phyloP scores from a whole-genome alignment of 2,113 vertebrate species.

The Pagrus major region DNA sequence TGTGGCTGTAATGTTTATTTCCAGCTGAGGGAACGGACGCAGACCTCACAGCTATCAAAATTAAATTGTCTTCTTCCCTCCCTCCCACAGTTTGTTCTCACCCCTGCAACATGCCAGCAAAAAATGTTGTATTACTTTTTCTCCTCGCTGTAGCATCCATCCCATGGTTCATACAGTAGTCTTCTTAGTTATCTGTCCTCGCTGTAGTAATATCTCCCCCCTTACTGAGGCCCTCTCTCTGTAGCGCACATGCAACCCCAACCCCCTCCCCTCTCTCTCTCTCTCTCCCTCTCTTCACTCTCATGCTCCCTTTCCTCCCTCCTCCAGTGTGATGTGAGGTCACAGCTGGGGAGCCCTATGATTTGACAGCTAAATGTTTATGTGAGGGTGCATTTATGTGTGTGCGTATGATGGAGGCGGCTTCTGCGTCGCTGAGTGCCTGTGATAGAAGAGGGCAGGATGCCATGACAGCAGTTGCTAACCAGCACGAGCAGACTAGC shows the following conservation, averaged over 20 bases:
- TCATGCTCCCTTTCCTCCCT: constrained; percentile 30
- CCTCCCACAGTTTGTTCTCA: constrained; percentile 13
- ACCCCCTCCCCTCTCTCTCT: constrained; percentile 4
- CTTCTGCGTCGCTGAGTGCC: constrained; percentile 30
- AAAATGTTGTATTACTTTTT: neutral
- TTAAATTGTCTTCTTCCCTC: constrained; percentile 34
- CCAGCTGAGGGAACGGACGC: constrained; percentile 24
- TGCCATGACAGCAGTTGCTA: constrained; percentile 62
- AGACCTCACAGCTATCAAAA: constrained; percentile 37
- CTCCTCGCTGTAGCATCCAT: constrained; percentile 7
- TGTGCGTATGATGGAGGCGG: constrained; percentile 16
- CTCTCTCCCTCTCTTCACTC: neutral
- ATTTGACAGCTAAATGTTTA: constrained; percentile 82
- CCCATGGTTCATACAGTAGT: neutral
- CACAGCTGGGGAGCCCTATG: constrained; percentile 86
- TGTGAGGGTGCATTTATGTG: constrained; percentile 72
- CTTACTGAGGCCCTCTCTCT: constrained; percentile 18
- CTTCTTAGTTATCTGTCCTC: neutral
- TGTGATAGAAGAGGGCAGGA: constrained; percentile 50
- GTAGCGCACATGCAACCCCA: constrained; percentile 21
- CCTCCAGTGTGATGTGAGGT: constrained; percentile 80
- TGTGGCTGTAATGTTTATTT: constrained; percentile 36
- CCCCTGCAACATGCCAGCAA: constrained; percentile 7
- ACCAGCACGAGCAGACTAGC: constrained; percentile 56
- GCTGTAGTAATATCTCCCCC: constrained; percentile 18